Percentiles rank a stretch among this genome's conserved stretches.
phyloP scores from a whole-genome alignment of 2,113 vertebrate genomes.

The Ammodytes dubius region DNA sequence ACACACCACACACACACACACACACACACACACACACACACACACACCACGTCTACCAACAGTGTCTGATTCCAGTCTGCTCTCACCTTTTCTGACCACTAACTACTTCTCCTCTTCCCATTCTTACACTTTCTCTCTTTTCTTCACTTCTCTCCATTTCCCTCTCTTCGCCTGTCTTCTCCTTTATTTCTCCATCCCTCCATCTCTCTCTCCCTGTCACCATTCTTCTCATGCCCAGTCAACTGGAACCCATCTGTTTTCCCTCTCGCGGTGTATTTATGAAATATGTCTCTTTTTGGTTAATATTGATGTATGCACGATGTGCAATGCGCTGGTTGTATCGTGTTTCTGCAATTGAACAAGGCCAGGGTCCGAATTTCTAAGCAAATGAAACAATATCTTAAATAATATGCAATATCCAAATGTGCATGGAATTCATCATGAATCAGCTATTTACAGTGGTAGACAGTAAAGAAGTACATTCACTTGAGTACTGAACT shows the following conservation, averaged over 20 bases:
- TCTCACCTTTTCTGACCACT: slow-evolving; percentile 56
- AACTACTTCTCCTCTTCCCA: slow-evolving; percentile 13
- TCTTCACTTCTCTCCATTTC: background rate
- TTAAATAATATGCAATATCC: slow-evolving; percentile 5
- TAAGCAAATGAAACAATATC: slow-evolving; percentile 60
- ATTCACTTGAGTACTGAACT: no score
- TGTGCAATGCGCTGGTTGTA: slow-evolving; percentile 18
- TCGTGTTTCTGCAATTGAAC: slow-evolving; percentile 35
- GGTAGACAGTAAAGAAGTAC: no score
- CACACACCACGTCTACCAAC: slow-evolving; percentile 35
- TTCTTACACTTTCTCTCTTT: background rate
- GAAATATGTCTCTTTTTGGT: slow-evolving; percentile 58
- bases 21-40: no score
- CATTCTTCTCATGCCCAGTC: slow-evolving; percentile 39
- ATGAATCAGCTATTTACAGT: slow-evolving; percentile 31
- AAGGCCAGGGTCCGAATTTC: slow-evolving; percentile 45
- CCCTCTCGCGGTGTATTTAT: slow-evolving; percentile 49
- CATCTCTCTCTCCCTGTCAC: slow-evolving; percentile 16
- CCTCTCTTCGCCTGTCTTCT: slow-evolving; percentile 3
- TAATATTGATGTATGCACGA: slow-evolving; percentile 55
- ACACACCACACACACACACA: background rate
- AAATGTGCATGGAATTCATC: slow-evolving; percentile 56
- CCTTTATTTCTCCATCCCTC: background rate
- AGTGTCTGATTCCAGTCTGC: slow-evolving; percentile 46
- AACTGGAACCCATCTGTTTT: slow-evolving; percentile 69